phyloP scores from a whole-genome alignment of 2,113 vertebrate genomes.

The Embiotoca jacksoni region DNA sequence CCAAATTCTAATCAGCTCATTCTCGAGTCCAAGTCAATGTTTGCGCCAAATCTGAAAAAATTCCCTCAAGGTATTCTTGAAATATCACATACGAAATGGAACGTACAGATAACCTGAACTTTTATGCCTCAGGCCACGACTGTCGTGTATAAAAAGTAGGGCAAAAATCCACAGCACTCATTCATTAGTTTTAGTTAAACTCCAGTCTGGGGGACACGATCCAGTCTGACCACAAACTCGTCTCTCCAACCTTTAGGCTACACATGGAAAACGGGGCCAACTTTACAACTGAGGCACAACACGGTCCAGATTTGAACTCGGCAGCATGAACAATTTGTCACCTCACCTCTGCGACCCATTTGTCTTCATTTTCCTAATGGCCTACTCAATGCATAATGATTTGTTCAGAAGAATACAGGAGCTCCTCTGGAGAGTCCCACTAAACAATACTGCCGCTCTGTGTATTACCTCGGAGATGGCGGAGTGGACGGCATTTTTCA shows the following conservation, averaged over 20 bases:
- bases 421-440: constrained; percentile 76
- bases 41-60: too few relatives aligned
- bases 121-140: too few relatives aligned
- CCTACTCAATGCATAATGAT: constrained; percentile 89
- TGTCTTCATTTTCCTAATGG: constrained; percentile 86
- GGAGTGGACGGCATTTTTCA: constrained; percentile 77
- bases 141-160: too few relatives aligned
- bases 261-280: constrained; percentile 28
- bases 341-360: constrained; percentile 72
- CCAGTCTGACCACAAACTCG: background rate
- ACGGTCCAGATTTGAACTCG: constrained; percentile 66
- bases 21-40: too few relatives aligned
- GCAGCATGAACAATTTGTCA: constrained; percentile 81
- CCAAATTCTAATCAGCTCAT: too few relatives aligned
- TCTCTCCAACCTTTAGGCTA: constrained; percentile 15
- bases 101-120: too few relatives aligned
- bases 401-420: constrained; percentile 81
- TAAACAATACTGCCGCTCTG: constrained; percentile 79
- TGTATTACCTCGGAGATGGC: constrained; percentile 68
- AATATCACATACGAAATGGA: too few relatives aligned
- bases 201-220: too few relatives aligned
- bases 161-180: too few relatives aligned
- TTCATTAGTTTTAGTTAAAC: too few relatives aligned
- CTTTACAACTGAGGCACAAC: constrained; percentile 28
- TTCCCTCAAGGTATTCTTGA: too few relatives aligned